phyloP scores from a whole-genome alignment of 2,797 vertebrate species.

The Sebastes matsubarae region DNA sequence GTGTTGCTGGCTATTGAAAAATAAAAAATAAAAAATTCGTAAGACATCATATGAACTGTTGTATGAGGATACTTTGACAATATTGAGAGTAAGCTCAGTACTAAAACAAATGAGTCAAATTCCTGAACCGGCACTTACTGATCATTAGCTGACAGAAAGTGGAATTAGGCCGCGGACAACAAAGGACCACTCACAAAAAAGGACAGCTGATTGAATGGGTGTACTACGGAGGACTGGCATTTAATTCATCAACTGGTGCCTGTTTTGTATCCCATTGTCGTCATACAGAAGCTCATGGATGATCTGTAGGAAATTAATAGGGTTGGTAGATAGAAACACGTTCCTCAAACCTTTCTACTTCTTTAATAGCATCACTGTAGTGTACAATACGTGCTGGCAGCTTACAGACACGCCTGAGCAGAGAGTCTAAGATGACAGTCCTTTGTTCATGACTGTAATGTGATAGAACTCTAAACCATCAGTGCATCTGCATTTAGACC shows the following conservation, averaged over 20 bases:
- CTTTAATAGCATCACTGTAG: conserved; percentile 13
- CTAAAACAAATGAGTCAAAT: conserved; percentile 11
- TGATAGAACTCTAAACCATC: conserved; percentile 57
- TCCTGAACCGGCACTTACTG: conserved; percentile 10
- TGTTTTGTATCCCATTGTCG: conserved; percentile 5
- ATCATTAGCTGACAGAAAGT: conserved; percentile 23
- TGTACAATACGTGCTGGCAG: conserved; percentile 9
- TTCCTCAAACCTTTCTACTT: conserved; percentile 10
- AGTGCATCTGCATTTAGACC: conserved; percentile 72
- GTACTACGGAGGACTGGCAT: background rate
- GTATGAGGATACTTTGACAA: background rate
- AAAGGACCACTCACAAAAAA: conserved; percentile 26
- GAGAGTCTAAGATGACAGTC: conserved; percentile 15
- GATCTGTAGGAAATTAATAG: background rate
- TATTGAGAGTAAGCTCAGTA: background rate
- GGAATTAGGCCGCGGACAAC: background rate
- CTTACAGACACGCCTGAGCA: conserved; percentile 23
- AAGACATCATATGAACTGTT: background rate
- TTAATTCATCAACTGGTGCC: background rate
- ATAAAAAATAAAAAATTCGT: background rate
- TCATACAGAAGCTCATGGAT: background rate
- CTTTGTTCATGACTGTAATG: conserved; percentile 57
- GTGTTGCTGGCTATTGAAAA: background rate
- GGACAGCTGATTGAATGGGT: background rate
- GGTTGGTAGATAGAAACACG: background rate